phyloP scores from a whole-genome alignment of 2,797 vertebrate genomes.

The Uromys caudimaculatus region DNA sequence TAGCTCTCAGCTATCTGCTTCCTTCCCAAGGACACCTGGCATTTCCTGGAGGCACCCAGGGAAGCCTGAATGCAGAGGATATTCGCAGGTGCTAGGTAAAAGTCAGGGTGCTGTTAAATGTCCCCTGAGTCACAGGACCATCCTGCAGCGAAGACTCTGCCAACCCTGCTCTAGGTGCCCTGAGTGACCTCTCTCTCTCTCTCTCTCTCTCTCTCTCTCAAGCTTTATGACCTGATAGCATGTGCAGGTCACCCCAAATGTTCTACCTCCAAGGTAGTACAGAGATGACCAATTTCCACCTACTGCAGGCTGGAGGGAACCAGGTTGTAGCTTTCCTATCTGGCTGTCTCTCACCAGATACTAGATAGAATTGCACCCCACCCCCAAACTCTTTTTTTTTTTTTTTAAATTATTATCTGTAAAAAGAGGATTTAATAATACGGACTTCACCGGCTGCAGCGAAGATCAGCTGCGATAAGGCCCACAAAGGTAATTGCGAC shows the following conservation, averaged over 20 bases:
- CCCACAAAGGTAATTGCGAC: background rate
- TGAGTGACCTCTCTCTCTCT: background rate
- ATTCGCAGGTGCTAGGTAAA: background rate
- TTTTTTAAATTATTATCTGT: background rate
- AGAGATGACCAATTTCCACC: background rate
- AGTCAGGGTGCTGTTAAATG: background rate
- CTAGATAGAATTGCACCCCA: background rate
- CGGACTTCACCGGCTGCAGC: background rate
- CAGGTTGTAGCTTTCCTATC: background rate
- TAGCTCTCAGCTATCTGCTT: background rate
- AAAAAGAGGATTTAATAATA: constrained; percentile 16
- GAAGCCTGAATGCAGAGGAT: background rate
- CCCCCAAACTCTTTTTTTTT: background rate
- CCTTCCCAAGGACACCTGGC: background rate
- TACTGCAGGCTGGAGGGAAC: background rate
- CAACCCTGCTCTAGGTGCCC: background rate
- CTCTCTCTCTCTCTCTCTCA: background rate
- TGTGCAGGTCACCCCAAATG: background rate
- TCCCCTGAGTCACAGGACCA: background rate
- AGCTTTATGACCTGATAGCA: background rate
- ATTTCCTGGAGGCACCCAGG: background rate
- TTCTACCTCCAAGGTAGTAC: background rate
- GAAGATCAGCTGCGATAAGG: background rate
- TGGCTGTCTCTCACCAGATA: background rate
- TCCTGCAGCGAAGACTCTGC: background rate